Evolutionary conservation across 2,888 invertebrate species (phyloP).

Genomic region (Lasioglossum morio): DNA sequence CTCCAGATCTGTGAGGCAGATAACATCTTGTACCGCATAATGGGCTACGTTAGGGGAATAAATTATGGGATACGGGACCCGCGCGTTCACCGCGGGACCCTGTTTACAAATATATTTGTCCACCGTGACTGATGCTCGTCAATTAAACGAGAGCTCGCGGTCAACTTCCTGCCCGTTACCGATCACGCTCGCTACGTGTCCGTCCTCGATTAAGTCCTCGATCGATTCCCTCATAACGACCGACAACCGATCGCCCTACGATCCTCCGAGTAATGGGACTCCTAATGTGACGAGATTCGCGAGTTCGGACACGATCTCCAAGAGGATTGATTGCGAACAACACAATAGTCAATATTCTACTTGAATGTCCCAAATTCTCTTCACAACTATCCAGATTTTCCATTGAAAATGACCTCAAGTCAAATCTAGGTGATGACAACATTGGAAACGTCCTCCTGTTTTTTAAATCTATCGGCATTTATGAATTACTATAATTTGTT

Average conservation of each 20-base stretch:
- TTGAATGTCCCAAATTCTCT: no score
- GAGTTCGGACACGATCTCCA: background rate
- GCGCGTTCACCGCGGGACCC: slow-evolving; percentile 25
- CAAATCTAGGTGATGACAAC: no score
- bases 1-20: slow-evolving; percentile 70
- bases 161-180: slow-evolving; percentile 16
- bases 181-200: slow-evolving; percentile 10
- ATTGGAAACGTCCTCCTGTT: no score
- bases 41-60: slow-evolving; percentile 73
- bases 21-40: slow-evolving; percentile 73
- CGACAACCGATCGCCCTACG: background rate
- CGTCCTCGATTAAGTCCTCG: slow-evolving; percentile 3
- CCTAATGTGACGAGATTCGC: background rate
- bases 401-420: no score
- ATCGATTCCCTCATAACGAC: slow-evolving; percentile 4
- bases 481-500: no score
- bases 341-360: background rate
- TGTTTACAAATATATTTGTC: slow-evolving; percentile 75
- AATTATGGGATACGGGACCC: slow-evolving; percentile 65
- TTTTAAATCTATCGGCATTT: no score
- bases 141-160: slow-evolving; percentile 57
- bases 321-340: background rate
- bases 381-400: no score
- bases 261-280: background rate
- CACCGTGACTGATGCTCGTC: slow-evolving; percentile 65